Base-by-base conservation (phyloP, 2,797 vertebrate genomes). In the Lindbergichthys nudifrons region DNA sequence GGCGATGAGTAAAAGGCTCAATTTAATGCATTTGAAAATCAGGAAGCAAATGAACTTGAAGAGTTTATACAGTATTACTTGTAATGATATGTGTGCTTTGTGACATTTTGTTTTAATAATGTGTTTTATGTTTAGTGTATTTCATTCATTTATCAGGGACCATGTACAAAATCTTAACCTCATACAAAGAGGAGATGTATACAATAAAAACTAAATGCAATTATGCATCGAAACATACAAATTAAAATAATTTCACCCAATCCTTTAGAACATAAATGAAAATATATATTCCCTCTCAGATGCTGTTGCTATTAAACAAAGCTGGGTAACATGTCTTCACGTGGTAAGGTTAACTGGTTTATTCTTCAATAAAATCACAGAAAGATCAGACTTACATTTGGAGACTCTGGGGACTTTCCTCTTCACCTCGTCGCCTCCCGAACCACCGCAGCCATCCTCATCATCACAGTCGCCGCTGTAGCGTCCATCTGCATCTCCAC, bases 381-480 rank as follows among this genome's bases (percentile, higher is more conserved):
- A 69, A 73, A 13, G 14, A 19, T 42, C 10, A 54, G 47, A 96
- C 96, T 97, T 87, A 97, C 96, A 62, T 88, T 96, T 91, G 75
- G 93, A 84, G 69, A 93, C 86, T 79, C 82, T 82, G 50, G 65
- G 60, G 75, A 80, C 74, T 80, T 86, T 95, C 75, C 77, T 94
- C 58, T 82, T 94, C 11, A 87, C 80, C 73, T 95, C 95, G 30
- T 93, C 94, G 0, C 91, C 95, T 47, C 96, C 97, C 1, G 97
- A 97, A 43, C 92, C 96, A 18, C 80, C 84, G 0, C 97, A 98
- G 0, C 95, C 96, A 0, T 97, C 97, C 81, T 98, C 97, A 4
- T 98, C 97, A 11, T 98, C 97, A 48, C 97, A 97, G 43, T 97
- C 96, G 2, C 96, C 97, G 5, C 96, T 98, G 87, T 93, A 90